Evolutionary conservation across 2,797 vertebrate species (phyloP).

Genomic region (Chaunax sp.): DNA sequence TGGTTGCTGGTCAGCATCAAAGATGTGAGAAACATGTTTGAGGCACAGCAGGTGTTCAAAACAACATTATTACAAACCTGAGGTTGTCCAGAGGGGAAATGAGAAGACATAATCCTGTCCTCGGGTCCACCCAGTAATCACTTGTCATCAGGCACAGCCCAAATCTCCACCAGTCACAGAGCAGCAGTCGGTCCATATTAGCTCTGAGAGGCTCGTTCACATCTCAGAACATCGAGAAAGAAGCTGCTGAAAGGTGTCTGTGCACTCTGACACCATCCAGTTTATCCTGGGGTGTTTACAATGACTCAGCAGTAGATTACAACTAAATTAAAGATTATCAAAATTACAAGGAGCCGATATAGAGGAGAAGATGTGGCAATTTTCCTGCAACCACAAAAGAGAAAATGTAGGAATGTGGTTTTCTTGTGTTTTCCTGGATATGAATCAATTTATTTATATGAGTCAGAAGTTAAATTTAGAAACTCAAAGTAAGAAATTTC

Average conservation of each 20-base stretch:
- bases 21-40: slow-evolving; percentile 53
- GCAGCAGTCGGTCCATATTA: slow-evolving; percentile 28
- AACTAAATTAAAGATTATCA: slow-evolving; percentile 31
- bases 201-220: slow-evolving; percentile 14
- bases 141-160: slow-evolving; percentile 56
- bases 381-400: slow-evolving; percentile 27
- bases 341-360: slow-evolving; percentile 49
- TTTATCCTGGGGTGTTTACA: slow-evolving; percentile 18
- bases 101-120: slow-evolving; percentile 21
- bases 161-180: slow-evolving; percentile 47
- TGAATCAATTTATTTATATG: slow-evolving; percentile 26
- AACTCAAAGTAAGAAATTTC: slow-evolving; percentile 33
- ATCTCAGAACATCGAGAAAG: slow-evolving; percentile 14
- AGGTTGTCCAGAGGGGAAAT: slow-evolving; percentile 45
- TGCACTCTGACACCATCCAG: slow-evolving; percentile 12
- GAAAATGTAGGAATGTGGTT: slow-evolving; percentile 5
- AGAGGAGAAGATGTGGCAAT: slow-evolving; percentile 27
- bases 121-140: slow-evolving; percentile 54
- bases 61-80: slow-evolving; percentile 53
- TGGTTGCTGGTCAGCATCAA: slow-evolving; percentile 51
- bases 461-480: slow-evolving; percentile 39
- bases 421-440: slow-evolving; percentile 11
- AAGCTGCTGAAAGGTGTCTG: background rate
- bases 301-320: slow-evolving; percentile 8
- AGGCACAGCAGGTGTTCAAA: slow-evolving; percentile 51